Conservation (phyloP, 2,113 vertebrate species). For the Aegithalos caudatus region DNA sequence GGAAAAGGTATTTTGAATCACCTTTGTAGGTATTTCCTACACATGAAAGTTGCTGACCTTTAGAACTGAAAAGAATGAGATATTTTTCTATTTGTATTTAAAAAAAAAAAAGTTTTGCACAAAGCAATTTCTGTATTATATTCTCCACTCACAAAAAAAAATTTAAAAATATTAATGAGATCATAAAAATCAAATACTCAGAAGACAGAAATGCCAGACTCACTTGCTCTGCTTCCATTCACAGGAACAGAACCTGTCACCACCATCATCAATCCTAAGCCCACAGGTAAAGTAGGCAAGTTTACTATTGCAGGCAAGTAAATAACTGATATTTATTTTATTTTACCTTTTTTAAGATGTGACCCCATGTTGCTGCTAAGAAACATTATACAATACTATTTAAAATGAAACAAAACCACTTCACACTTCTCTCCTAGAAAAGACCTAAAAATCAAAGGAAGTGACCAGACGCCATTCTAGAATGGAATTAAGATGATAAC, state of each 20-base stretch:
- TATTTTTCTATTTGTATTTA: not conserved
- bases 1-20: not conserved
- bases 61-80: not conserved
- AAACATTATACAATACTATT: not conserved
- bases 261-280: not conserved
- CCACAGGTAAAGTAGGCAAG: not conserved
- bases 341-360: not conserved
- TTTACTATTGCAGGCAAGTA: not conserved
- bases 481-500: not conserved
- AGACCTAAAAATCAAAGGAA: not conserved
- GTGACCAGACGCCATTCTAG: not conserved
- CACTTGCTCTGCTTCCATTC: not conserved
- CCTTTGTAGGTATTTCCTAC: not conserved
- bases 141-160: not conserved
- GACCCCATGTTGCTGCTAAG: not conserved
- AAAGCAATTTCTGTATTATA: not conserved
- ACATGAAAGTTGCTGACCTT: rapidly evolving
- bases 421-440: not conserved
- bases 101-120: not conserved
- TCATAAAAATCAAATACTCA: not conserved
- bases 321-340: not conserved
- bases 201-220: not conserved
- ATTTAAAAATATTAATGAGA: not conserved
- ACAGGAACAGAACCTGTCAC: not conserved
- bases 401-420: not conserved